Conservation (phyloP, 2,888 invertebrate species). For the Agrotis segetum region DNA sequence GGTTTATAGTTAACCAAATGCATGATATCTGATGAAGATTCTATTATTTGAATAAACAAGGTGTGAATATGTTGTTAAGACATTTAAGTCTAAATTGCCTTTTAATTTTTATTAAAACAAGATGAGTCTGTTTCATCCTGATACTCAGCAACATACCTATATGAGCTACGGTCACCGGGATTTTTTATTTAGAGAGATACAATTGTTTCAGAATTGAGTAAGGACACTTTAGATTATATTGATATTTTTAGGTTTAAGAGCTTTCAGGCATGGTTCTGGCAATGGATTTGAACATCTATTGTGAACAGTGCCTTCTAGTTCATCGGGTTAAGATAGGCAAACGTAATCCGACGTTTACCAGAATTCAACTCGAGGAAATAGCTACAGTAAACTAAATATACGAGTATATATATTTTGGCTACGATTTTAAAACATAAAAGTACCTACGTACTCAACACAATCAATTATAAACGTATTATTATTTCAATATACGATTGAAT, state of each 20-base stretch:
- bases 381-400: constrained; percentile 40
- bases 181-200: not conserved
- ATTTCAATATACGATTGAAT: not conserved
- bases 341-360: constrained; percentile 39
- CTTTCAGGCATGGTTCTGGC: not conserved
- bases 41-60: no score
- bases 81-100: not conserved
- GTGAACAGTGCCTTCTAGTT: constrained; percentile 13
- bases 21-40: not conserved
- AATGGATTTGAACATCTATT: constrained; percentile 13
- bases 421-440: constrained; percentile 3
- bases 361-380: constrained; percentile 35
- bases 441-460: not conserved
- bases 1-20: not conserved
- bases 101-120: no score
- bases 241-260: not conserved
- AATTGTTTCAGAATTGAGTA: not conserved
- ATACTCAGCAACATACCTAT: not conserved
- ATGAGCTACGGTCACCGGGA: not conserved
- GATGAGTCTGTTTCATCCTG: not conserved
- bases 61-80: no score
- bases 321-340: constrained; percentile 17
- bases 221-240: not conserved
- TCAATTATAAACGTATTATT: not conserved
- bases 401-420: no score